Evolutionary conservation across 2,888 invertebrate genomes (phyloP).

Genomic region (Dryobota labecula): DNA sequence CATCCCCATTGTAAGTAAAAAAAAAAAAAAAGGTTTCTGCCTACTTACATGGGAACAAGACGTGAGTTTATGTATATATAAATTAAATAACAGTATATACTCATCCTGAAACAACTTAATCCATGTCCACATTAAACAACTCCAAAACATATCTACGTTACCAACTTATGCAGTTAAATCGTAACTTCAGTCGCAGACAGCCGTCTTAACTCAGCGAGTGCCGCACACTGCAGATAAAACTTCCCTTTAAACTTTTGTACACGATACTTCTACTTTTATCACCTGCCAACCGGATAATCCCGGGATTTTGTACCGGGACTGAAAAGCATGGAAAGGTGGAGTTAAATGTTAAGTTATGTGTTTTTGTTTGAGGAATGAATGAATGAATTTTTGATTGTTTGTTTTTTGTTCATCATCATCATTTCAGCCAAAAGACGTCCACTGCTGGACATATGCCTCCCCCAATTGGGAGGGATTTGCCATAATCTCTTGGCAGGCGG

Average conservation of each 20-base stretch:
- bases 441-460: no score
- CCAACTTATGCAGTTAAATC: constrained; percentile 46
- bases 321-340: background rate
- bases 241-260: constrained; percentile 40
- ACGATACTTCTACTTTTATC: constrained; percentile 45
- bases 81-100: background rate
- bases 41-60: no score
- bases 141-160: background rate
- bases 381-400: no score
- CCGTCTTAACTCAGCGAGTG: constrained; percentile 37
- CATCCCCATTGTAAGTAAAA: no score
- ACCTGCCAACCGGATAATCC: constrained; percentile 50
- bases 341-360: background rate
- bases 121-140: constrained; percentile 2
- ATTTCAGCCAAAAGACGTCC: no score
- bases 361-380: background rate
- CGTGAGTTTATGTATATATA: no score
- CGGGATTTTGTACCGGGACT: constrained; percentile 25
- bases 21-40: no score
- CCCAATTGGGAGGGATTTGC: no score
- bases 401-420: no score
- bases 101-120: background rate
- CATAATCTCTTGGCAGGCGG: no score
- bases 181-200: constrained; percentile 42
- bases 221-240: constrained; percentile 52